Base-by-base conservation (phyloP, 2,797 vertebrate genomes). In the Sciurus vulgaris region DNA sequence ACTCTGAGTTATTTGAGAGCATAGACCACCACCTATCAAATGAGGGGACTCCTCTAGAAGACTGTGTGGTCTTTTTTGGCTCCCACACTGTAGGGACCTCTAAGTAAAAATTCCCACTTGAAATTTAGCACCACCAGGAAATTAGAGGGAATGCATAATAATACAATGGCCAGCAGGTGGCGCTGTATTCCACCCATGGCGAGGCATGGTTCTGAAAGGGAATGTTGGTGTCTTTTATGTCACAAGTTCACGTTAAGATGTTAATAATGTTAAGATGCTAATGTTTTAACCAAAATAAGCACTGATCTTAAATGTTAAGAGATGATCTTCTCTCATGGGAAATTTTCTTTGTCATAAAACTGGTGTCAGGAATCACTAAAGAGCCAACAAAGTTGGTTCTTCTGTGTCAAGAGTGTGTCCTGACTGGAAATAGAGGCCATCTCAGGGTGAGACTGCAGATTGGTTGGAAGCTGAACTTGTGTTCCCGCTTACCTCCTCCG, bases 261-360 rank as follows among this genome's bases (percentile, higher is more conserved):
- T 69, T 79, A 38, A 61, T 61, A 63, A 84, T 86, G 91, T 76
- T 83, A 88, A 91, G 89, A 97, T 67, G 95, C 56, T 94, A 92
- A 89, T 44, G 24, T 81, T 95, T 95, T 89, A 89, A 89, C 92
- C 18, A 83, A 73, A 95, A 91, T 87, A 91, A 92, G 91, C 93
- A 93, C 86, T 95, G 93, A 76, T 92, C 69, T 76, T 83, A 95
- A 90, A 77, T 78, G 63, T 44, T 47, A 88, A 94, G 59, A 79
- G 63, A 70, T 20, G 72, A 87, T 35, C 69, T 95, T 85, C 90
- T 54, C 81, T 92, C 15, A 0, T 18, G 44, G 87, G 56, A 81
- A 54, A 70, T 63, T 91, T 84, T 92, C 87, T 86, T 81, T 96
- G 83, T 90, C 92, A 30, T 87, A 90, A 90, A 91, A 91, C 63